phyloP scores from a whole-genome alignment of 2,888 invertebrate genomes.

The Theretra japonica region DNA sequence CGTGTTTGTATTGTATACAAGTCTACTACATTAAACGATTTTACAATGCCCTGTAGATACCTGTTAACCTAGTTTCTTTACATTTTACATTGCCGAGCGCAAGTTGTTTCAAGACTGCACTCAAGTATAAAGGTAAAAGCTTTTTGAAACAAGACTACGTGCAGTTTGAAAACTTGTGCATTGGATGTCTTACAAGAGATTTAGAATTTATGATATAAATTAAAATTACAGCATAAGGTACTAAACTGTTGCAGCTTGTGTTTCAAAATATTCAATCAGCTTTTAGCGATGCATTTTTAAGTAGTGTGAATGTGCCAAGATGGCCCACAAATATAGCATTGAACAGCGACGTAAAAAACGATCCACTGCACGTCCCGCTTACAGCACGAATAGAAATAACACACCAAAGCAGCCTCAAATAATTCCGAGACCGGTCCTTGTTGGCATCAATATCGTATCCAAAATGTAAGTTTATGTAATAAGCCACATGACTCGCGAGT shows the following conservation, averaged over 20 bases:
- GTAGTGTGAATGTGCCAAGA: too few relatives aligned
- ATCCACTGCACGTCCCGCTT: background rate
- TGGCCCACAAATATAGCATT: too few relatives aligned
- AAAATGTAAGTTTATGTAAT: background rate
- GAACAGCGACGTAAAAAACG: too few relatives aligned
- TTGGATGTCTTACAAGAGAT: constrained; percentile 13
- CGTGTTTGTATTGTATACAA: background rate
- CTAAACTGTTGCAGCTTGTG: background rate
- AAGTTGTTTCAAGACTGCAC: constrained; percentile 28
- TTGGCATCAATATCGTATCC: background rate
- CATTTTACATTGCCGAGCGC: constrained; percentile 11
- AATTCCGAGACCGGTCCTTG: background rate
- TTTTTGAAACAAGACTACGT: constrained; percentile 22
- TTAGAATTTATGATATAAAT: background rate
- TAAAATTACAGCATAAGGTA: background rate
- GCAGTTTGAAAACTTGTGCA: constrained; percentile 25
- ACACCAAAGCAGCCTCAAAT: background rate
- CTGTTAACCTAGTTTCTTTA: constrained; percentile 8
- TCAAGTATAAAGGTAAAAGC: constrained; percentile 29
- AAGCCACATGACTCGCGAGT: background rate
- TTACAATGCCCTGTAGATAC: background rate
- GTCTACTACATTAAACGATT: background rate
- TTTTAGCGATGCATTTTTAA: background rate
- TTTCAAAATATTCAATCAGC: background rate
- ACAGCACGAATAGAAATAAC: background rate